phyloP scores from a whole-genome alignment of 2,888 invertebrate genomes.

The Panzeria rudis region DNA sequence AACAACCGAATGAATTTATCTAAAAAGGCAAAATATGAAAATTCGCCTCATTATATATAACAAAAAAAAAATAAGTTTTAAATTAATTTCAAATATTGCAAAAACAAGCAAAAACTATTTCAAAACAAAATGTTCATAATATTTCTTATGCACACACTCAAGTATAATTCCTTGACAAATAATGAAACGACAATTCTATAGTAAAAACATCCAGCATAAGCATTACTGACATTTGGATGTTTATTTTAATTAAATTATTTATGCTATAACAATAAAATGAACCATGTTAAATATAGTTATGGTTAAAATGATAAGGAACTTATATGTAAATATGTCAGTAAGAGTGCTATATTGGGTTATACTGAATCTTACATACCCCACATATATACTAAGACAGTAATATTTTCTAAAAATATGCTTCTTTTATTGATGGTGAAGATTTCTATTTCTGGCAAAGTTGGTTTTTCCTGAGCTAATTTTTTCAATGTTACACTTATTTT shows the following conservation, averaged over 20 bases:
- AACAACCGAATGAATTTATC: no score
- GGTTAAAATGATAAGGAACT: neutral
- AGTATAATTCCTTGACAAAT: neutral
- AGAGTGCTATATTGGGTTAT: neutral
- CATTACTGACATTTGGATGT: neutral
- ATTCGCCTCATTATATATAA: no score
- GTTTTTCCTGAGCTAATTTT: no score
- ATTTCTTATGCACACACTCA: neutral
- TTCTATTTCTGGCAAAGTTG: no score
- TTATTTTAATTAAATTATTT: slow-evolving; percentile 1
- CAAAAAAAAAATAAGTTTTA: no score
- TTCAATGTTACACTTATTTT: no score
- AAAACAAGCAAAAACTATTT: neutral
- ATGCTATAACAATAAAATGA: neutral
- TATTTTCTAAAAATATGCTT: no score
- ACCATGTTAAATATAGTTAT: neutral
- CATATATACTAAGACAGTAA: no score
- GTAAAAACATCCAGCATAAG: neutral
- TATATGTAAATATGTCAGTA: no score
- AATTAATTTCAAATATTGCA: neutral
- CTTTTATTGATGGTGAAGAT: no score
- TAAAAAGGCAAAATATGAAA: no score
- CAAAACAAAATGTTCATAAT: neutral
- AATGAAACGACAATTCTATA: neutral
- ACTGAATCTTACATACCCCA: neutral